phyloP scores from a whole-genome alignment of 2,113 vertebrate species.

The Bubo bubo region DNA sequence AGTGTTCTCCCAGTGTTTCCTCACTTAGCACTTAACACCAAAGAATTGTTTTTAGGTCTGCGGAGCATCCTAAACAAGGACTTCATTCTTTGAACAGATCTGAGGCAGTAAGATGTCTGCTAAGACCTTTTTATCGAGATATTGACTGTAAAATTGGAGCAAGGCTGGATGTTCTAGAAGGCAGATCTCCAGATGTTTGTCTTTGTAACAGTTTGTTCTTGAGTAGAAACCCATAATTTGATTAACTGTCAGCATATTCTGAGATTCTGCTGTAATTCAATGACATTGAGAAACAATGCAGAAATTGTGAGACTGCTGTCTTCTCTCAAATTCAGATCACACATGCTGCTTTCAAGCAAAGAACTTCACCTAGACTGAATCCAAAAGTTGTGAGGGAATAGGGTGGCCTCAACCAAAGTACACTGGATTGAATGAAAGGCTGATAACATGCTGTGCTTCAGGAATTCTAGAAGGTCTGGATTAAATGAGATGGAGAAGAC shows the following conservation, averaged over 20 bases:
- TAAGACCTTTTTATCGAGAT: background rate
- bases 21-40: background rate
- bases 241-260: background rate
- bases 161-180: background rate
- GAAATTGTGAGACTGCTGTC: background rate
- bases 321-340: background rate
- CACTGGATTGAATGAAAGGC: background rate
- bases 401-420: background rate
- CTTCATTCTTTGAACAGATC: background rate
- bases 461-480: background rate
- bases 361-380: background rate
- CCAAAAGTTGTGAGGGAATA: background rate
- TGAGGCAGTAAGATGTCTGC: background rate
- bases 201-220: background rate
- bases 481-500: background rate
- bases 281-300: background rate
- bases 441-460: background rate
- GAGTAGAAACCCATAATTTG: background rate
- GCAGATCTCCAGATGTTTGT: background rate
- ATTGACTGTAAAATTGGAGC: background rate
- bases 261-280: background rate
- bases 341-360: background rate
- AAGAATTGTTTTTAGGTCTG: background rate
- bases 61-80: background rate
- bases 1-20: background rate